Percentiles rank a stretch among this genome's conserved stretches.
phyloP scores from a whole-genome alignment of 1,140 invertebrate genomes.

The Drosophila lowei region DNA sequence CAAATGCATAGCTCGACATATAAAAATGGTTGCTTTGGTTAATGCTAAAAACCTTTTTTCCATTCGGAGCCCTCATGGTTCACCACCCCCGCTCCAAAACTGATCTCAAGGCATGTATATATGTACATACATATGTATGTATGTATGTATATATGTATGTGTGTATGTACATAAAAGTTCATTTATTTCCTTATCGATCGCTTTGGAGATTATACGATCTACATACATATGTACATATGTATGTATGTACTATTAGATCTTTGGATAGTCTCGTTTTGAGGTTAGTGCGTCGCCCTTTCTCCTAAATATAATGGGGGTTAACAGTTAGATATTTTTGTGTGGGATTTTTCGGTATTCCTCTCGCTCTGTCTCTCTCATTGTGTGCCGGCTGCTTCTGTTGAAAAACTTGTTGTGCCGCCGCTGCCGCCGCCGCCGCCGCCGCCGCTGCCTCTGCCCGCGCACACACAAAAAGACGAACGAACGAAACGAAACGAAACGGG shows the following conservation, averaged over 20 bases:
- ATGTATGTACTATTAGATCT: neutral
- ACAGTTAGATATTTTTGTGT: constrained; percentile 49
- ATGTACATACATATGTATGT: neutral
- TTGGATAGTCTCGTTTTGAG: too few relatives aligned
- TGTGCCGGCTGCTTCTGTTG: constrained; percentile 46
- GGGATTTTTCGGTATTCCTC: constrained; percentile 33
- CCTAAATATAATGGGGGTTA: constrained; percentile 49
- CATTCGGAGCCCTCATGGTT: too few relatives aligned
- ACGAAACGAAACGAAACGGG: constrained; percentile 64
- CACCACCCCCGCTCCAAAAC: too few relatives aligned
- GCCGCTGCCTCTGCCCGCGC: too few relatives aligned
- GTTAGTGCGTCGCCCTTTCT: too few relatives aligned
- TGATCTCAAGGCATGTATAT: too few relatives aligned
- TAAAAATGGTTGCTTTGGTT: too few relatives aligned
- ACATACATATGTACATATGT: too few relatives aligned
- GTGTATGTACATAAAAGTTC: neutral
- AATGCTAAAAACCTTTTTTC: too few relatives aligned
- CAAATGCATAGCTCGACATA: constrained; percentile 8
- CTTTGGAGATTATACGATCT: neutral
- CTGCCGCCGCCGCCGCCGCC: constrained; percentile 4
- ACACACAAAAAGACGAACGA: constrained; percentile 10
- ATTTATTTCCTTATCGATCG: neutral
- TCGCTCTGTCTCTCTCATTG: neutral
- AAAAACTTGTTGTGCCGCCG: constrained; percentile 74
- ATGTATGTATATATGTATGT: neutral